Percentiles rank a stretch among this genome's conserved stretches.
Conservation (phyloP, 2,888 invertebrate genomes). For the Thecocarcelia acutangulata region DNA sequence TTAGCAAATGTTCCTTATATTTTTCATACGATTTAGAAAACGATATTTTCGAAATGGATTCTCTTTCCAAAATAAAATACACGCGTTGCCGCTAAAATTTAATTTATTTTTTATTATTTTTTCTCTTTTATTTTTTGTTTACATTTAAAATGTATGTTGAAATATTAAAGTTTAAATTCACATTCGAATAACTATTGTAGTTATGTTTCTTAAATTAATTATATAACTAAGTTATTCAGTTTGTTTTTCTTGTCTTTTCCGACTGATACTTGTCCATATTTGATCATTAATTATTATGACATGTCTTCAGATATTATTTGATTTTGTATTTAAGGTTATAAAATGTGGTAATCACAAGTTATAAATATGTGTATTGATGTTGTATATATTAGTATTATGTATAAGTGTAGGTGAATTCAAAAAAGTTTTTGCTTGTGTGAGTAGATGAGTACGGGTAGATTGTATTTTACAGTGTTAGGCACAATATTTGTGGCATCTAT, state of each 20-base stretch:
- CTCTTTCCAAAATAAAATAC: constrained; percentile 17
- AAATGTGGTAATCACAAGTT: neutral
- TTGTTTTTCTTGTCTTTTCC: neutral
- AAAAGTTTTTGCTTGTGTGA: neutral
- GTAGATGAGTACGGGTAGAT: too few species aligned
- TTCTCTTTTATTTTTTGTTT: constrained; percentile 13
- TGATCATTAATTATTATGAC: constrained; percentile 1
- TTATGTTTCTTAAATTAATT: constrained; percentile 27
- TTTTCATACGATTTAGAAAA: too few species aligned
- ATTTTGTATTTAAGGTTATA: neutral
- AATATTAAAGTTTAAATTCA: constrained; percentile 51
- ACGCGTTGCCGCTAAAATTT: neutral
- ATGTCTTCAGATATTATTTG: neutral
- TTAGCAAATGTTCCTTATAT: too few species aligned
- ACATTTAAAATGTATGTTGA: constrained; percentile 63
- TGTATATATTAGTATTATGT: neutral
- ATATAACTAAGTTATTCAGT: constrained; percentile 52
- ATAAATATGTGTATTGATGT: neutral
- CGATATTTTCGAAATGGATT: too few species aligned
- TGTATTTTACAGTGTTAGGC: neutral
- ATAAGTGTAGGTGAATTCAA: neutral
- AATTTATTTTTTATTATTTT: constrained; percentile 15
- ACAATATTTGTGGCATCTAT: neutral
- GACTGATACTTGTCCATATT: neutral
- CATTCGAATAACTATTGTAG: constrained; percentile 30